A percentile compares a stretch with the other conserved stretches of the same genome.
These are phyloP conservation scores for Schizaphis graminum DNA, from an alignment of 2,888 invertebrate genomes.

Conservation along the genomic window DNA sequence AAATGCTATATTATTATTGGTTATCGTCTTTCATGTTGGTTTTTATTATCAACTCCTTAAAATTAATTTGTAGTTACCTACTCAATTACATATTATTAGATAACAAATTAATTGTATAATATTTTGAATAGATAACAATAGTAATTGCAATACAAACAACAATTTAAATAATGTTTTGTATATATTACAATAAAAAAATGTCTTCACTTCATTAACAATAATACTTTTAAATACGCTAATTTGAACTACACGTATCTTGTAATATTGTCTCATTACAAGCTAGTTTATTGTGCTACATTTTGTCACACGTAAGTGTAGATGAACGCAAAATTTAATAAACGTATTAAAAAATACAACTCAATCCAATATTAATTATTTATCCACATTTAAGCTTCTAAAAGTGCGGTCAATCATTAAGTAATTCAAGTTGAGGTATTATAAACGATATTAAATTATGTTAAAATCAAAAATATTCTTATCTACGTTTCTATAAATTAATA, in stretches of 20 bases:
- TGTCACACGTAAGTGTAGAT: not conserved
- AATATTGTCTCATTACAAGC: not conserved
- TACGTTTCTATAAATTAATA: not conserved
- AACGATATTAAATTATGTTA: not conserved
- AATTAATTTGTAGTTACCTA: not conserved
- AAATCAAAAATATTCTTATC: not conserved
- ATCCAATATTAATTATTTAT: not conserved
- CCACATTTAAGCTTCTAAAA: not conserved
- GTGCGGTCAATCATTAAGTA: not conserved
- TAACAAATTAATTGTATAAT: not conserved
- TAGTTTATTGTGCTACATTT: not conserved
- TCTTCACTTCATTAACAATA: not conserved
- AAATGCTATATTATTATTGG: not conserved
- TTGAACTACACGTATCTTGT: not conserved
- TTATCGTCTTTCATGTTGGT: not conserved
- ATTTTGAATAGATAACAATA: not conserved
- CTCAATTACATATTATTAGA: not conserved
- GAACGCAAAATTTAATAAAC: not conserved
- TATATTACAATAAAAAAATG: not conserved
- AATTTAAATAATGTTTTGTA: not conserved
- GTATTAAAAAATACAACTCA: not conserved
- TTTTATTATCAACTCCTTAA: not conserved
- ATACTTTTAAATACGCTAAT: not conserved
- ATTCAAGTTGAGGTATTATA: not conserved
- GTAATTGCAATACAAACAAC: not conserved